Evolutionary conservation across 1,140 invertebrate genomes (phyloP).

Genomic region (Cepaea nemoralis): DNA sequence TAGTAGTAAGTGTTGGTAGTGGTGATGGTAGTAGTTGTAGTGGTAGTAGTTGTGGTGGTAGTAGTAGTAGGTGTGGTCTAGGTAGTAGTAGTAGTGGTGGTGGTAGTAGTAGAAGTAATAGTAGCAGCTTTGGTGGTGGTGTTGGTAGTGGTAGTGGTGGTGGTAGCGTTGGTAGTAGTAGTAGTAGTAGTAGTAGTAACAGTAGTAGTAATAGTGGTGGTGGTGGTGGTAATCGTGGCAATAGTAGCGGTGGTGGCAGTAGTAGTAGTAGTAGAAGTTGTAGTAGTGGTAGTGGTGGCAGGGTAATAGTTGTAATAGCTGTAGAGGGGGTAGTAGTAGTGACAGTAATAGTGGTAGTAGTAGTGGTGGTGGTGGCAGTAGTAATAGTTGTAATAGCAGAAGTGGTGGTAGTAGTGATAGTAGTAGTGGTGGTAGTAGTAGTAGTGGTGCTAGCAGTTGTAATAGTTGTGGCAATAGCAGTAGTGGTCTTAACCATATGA

Average conservation of each 20-base stretch:
- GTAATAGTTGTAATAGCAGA: not conserved
- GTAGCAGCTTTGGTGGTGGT: not conserved
- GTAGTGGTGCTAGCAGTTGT: constrained; percentile 9
- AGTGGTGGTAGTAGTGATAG: not conserved
- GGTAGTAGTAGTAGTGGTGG: not conserved
- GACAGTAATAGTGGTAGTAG: not conserved
- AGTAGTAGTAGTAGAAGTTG: not conserved
- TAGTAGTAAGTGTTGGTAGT: not conserved
- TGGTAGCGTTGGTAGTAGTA: not conserved
- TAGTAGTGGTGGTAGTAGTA: not conserved
- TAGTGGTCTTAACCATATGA: constrained; percentile 1
- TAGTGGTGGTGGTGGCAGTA: constrained; percentile 17
- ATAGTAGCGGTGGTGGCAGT: not conserved
- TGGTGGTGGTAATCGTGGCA: not conserved
- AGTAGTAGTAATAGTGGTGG: not conserved
- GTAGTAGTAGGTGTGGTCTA: too few species aligned
- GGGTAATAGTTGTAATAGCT: too few species aligned
- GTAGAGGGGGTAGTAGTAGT: too few species aligned
- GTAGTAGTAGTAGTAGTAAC: not conserved
- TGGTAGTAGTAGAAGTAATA: not conserved
- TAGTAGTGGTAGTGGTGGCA: not conserved
- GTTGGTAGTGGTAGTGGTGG: not conserved
- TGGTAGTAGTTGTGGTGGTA: not conserved
- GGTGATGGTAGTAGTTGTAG: not conserved
- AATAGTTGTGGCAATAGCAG: constrained; percentile 11